These are phyloP conservation scores for Griposia aprilina DNA, from an alignment of 2,888 invertebrate genomes.

Conservation along the genomic window DNA sequence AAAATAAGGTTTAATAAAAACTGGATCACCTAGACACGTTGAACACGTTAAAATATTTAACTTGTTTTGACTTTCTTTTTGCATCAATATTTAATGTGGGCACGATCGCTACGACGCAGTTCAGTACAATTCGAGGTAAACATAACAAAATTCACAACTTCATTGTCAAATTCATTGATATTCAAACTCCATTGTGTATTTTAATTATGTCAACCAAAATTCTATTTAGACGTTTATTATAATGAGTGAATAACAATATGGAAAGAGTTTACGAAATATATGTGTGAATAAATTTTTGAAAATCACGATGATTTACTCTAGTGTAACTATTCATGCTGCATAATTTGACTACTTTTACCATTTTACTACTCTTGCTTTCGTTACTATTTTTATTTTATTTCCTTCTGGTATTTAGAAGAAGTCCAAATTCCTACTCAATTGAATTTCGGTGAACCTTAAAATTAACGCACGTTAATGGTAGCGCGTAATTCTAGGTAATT, in stretches of 20 bases:
- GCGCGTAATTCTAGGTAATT: not conserved
- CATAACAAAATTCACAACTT: slow-evolving; percentile 6
- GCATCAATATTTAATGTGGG: not conserved
- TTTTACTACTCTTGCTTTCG: no score
- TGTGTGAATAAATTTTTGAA: slow-evolving; percentile 45
- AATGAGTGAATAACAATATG: slow-evolving; percentile 19
- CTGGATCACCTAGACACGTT: not conserved
- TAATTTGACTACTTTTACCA: not conserved
- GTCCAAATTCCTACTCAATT: not conserved
- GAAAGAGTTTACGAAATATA: slow-evolving; percentile 4
- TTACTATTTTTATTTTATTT: no score
- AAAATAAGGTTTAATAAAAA: not conserved
- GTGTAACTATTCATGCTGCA: not conserved
- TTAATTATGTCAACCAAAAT: slow-evolving; percentile 13
- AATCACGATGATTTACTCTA: slow-evolving; percentile 38
- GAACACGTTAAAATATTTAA: not conserved
- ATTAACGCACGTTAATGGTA: not conserved
- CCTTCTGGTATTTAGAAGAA: not conserved
- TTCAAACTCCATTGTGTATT: slow-evolving; percentile 26
- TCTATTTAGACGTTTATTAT: slow-evolving; percentile 13
- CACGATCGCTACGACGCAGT: not conserved
- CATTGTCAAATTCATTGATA: slow-evolving; percentile 28
- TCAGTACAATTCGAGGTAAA: slow-evolving; percentile 9
- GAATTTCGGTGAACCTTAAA: not conserved
- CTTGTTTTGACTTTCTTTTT: not conserved